Conservation (phyloP, 2,113 vertebrate species). For the Sminthopsis crassicaudata region DNA sequence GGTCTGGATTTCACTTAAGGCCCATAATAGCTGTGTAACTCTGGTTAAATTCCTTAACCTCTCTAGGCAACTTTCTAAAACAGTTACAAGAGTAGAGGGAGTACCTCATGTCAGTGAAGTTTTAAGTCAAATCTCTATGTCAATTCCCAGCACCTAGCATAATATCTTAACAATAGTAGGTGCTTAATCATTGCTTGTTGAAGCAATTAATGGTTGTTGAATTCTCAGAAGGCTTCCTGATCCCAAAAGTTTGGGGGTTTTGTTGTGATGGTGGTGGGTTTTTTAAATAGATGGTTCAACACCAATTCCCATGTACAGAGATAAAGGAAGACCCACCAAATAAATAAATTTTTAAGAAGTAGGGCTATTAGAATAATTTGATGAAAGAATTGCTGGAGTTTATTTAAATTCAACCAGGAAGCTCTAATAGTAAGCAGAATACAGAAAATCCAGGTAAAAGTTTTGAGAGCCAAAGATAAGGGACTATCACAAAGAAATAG, state of each 20-base stretch:
- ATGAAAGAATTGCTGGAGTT: conserved; percentile 44
- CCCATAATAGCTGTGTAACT: not conserved
- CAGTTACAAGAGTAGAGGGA: not conserved
- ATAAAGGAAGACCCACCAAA: not conserved
- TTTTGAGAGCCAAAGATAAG: conserved; percentile 44
- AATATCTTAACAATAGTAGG: not conserved
- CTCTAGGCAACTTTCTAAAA: not conserved
- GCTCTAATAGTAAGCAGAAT: conserved; percentile 22
- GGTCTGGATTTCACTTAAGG: not conserved
- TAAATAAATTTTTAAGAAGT: not conserved
- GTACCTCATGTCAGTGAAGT: not conserved
- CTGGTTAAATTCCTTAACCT: not conserved
- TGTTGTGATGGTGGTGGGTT: too few species aligned
- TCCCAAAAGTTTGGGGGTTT: not conserved
- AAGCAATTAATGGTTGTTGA: not conserved
- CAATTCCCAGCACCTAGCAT: not conserved
- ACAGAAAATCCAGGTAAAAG: conserved; percentile 42
- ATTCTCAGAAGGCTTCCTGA: not conserved
- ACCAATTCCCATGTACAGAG: not conserved
- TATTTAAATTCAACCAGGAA: conserved; percentile 41
- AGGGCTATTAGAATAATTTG: conserved; percentile 1
- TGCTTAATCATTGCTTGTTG: not conserved
- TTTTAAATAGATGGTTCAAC: not conserved
- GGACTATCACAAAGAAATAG: not conserved
- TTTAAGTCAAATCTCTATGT: not conserved